These are phyloP conservation scores for Enteromius trimaculatus DNA, from an alignment of 2,797 vertebrate genomes.

Conservation along the genomic window DNA sequence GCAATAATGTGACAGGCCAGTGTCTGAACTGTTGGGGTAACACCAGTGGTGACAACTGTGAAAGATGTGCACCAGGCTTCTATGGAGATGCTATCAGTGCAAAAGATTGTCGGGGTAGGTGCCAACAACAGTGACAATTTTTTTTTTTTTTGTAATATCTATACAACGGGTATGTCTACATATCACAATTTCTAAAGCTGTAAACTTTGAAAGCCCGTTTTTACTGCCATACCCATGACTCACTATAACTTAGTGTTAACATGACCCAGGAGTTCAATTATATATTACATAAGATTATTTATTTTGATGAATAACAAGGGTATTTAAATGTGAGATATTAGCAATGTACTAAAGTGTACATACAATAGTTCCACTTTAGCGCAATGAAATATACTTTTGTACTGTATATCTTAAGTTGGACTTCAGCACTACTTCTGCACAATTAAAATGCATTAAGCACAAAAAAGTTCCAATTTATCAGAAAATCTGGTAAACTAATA, in stretches of 20 bases:
- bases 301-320: neutral
- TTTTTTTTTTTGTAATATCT: neutral
- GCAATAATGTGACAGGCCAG: constrained; percentile 90
- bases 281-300: neutral
- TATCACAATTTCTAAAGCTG: neutral
- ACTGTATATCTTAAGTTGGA: neutral
- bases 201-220: neutral
- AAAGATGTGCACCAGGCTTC: constrained; percentile 89
- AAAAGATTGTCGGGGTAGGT: constrained; percentile 90
- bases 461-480: neutral
- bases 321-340: neutral
- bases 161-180: neutral
- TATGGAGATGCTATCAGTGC: constrained; percentile 87
- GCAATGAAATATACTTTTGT: neutral
- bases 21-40: constrained; percentile 91
- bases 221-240: neutral
- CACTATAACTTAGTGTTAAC: neutral
- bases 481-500: neutral
- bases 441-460: neutral
- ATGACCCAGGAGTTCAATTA: no score
- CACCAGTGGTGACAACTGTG: constrained; percentile 87
- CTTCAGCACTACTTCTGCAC: neutral
- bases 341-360: neutral
- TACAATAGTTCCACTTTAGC: neutral
- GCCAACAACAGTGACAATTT: neutral